A percentile compares a stretch with the other conserved stretches of the same genome.
Evolutionary conservation across 2,888 invertebrate species (phyloP).

Genomic region (Pherbina coryleti): DNA sequence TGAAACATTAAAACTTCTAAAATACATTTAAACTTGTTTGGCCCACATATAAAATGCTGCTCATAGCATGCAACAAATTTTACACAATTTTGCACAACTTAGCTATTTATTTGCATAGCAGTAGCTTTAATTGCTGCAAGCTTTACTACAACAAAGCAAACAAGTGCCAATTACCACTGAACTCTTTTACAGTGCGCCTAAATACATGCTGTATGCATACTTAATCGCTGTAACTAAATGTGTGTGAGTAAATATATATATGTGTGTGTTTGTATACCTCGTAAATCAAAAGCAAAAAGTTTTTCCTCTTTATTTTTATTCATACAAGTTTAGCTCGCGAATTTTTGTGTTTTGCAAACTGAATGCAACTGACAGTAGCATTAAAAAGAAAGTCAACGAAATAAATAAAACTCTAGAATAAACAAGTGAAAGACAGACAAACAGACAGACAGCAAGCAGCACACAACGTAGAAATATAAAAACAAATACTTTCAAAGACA

Average conservation of each 20-base stretch:
- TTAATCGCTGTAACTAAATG: not conserved
- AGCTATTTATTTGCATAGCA: too few species aligned
- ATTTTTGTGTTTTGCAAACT: not conserved
- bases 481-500: not conserved
- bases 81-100: too few species aligned
- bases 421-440: not conserved
- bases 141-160: not conserved
- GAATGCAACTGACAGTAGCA: conserved; percentile 7
- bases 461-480: too few species aligned
- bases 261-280: not conserved
- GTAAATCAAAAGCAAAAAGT: not conserved
- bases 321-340: not conserved
- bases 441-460: not conserved
- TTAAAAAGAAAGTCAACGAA: conserved; percentile 1
- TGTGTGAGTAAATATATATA: not conserved
- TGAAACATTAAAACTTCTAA: too few species aligned
- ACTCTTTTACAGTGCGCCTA: conserved; percentile 1
- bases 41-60: too few species aligned
- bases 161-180: not conserved
- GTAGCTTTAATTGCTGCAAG: too few species aligned
- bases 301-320: not conserved
- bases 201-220: conserved; percentile 5
- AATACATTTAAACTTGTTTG: too few species aligned
- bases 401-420: not conserved
- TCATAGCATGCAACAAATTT: too few species aligned